Percentiles rank a stretch among this genome's conserved stretches.
These are phyloP conservation scores for Limnothrissa miodon DNA, from an alignment of 2,113 vertebrate genomes.

Conservation along the genomic window DNA sequence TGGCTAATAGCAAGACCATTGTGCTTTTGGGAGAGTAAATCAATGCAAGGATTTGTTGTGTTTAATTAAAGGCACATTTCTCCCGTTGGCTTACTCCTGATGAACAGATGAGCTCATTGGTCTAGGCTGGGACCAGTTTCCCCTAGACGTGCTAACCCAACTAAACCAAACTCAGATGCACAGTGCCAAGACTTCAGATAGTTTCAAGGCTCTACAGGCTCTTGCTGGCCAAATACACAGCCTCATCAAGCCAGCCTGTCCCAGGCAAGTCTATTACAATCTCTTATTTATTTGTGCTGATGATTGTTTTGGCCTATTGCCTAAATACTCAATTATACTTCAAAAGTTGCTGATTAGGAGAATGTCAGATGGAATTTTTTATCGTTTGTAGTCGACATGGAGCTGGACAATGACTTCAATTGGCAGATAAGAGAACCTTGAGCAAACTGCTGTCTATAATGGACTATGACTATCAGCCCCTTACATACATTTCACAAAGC, in stretches of 20 bases:
- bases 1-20: not conserved
- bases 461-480: too few species aligned
- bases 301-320: not conserved
- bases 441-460: too few species aligned
- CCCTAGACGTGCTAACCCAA: not conserved
- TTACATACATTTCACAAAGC: too few species aligned
- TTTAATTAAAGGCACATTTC: conserved; percentile 18
- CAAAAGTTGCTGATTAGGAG: too few species aligned
- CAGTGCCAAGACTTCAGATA: not conserved
- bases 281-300: not conserved
- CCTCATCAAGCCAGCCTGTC: not conserved
- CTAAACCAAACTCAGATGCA: not conserved
- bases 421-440: too few species aligned
- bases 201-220: not conserved
- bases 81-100: not conserved
- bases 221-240: not conserved
- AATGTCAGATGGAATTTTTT: too few species aligned
- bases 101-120: conserved; percentile 23
- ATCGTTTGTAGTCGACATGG: too few species aligned
- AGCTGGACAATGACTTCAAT: too few species aligned
- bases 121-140: conserved; percentile 17
- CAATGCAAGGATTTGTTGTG: conserved; percentile 13
- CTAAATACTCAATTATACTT: not conserved
- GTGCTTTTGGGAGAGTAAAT: not conserved
- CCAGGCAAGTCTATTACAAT: not conserved